Evolutionary conservation across 1,140 invertebrate genomes (phyloP).

Genomic region (Cecropterus lyciades): DNA sequence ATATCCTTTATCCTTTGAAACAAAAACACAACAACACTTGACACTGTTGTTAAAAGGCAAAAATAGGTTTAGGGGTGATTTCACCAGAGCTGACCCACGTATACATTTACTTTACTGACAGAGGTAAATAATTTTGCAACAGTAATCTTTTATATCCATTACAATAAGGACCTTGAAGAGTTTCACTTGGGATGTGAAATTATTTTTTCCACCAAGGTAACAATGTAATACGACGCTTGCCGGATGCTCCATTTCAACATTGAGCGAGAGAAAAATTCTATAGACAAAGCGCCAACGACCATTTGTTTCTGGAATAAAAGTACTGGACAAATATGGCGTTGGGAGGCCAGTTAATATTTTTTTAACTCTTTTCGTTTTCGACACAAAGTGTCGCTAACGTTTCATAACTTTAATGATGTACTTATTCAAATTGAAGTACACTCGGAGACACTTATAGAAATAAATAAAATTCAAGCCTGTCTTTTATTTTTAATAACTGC

Average conservation of each 20-base stretch:
- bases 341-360: constrained; percentile 14
- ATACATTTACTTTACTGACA: no score
- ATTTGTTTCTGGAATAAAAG: constrained; percentile 30
- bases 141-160: constrained; percentile 2
- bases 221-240: constrained; percentile 30
- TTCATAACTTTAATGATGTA: not conserved
- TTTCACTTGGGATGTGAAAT: constrained; percentile 20
- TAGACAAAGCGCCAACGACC: constrained; percentile 24
- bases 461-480: no score
- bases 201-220: constrained; percentile 27
- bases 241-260: constrained; percentile 29
- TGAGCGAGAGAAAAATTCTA: constrained; percentile 16
- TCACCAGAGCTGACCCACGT: no score
- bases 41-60: no score
- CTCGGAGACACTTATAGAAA: no score
- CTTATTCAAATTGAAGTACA: no score
- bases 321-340: constrained; percentile 18
- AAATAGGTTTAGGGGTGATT: no score
- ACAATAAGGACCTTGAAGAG: constrained; percentile 20
- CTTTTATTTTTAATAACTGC: no score
- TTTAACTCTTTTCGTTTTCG: constrained; percentile 24
- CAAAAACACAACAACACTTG: no score
- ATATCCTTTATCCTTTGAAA: no score
- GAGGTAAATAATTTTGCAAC: no score
- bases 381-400: constrained; percentile 10